These are phyloP conservation scores for Salvelinus sp. DNA, from an alignment of 2,113 vertebrate species.

Conservation along the genomic window DNA sequence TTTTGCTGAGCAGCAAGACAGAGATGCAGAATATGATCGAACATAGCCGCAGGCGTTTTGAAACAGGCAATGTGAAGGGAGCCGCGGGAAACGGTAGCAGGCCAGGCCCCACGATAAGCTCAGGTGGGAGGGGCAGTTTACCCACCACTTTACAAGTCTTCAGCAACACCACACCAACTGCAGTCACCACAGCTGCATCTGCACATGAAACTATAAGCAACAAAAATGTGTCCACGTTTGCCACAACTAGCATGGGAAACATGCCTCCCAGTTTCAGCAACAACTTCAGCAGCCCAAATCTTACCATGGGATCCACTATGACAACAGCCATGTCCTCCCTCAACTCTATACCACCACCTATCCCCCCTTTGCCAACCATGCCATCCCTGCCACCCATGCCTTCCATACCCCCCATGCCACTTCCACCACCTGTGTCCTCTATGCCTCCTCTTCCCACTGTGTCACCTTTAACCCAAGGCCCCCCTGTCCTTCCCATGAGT, in stretches of 20 bases:
- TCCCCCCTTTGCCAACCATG: slow-evolving; percentile 91
- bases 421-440: slow-evolving; percentile 89
- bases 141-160: slow-evolving; percentile 85
- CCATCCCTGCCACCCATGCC: slow-evolving; percentile 92
- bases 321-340: slow-evolving; percentile 84
- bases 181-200: slow-evolving; percentile 83
- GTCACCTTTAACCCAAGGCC: slow-evolving; percentile 85
- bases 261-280: slow-evolving; percentile 86
- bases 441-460: slow-evolving; percentile 89
- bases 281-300: slow-evolving; percentile 87
- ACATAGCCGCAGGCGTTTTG: slow-evolving; percentile 96
- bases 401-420: slow-evolving; percentile 88
- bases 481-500: slow-evolving; percentile 88
- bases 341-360: slow-evolving; percentile 90
- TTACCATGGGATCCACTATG: slow-evolving; percentile 72
- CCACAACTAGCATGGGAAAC: slow-evolving; percentile 79
- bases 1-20: slow-evolving; percentile 98
- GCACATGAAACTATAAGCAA: slow-evolving; percentile 81
- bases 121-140: slow-evolving; percentile 76
- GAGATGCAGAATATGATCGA: slow-evolving; percentile 99
- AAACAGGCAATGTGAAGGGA: slow-evolving; percentile 87
- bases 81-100: slow-evolving; percentile 84
- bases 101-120: slow-evolving; percentile 74
- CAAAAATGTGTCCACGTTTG: slow-evolving; percentile 86
- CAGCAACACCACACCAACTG: slow-evolving; percentile 80